phyloP scores from a whole-genome alignment of 1,140 invertebrate genomes.

The Caenorhabditis latens region DNA sequence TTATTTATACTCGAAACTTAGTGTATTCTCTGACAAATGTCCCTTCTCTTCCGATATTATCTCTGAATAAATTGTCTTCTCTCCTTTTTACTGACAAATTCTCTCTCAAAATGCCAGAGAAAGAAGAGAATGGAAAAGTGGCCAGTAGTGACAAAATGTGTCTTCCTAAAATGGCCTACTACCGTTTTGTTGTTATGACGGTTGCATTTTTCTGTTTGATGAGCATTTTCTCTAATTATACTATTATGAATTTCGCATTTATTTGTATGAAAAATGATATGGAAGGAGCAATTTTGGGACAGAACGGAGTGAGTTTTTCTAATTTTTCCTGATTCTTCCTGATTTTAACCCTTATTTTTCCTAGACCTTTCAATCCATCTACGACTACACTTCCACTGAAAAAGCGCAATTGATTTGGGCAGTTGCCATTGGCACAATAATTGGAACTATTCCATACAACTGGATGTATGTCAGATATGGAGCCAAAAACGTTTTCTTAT shows the following conservation, averaged over 20 bases:
- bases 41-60: too few relatives aligned
- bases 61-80: not conserved
- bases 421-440: constrained; percentile 59
- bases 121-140: not conserved
- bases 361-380: constrained; percentile 51
- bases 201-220: constrained; percentile 56
- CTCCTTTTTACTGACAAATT: not conserved
- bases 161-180: constrained; percentile 30
- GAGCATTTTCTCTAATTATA: constrained; percentile 56
- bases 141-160: constrained; percentile 39
- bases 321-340: not conserved
- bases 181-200: constrained; percentile 47
- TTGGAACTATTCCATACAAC: constrained; percentile 60
- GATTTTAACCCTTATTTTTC: not conserved
- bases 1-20: not conserved
- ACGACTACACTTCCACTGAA: constrained; percentile 40
- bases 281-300: not conserved
- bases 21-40: too few relatives aligned
- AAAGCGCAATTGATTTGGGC: constrained; percentile 55
- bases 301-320: constrained; percentile 39
- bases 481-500: constrained; percentile 58
- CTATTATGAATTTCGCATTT: constrained; percentile 62
- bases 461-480: constrained; percentile 59
- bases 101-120: not conserved
- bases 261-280: constrained; percentile 61